Conservation (phyloP, 2,113 vertebrate genomes). For the Baryphthengus martii region DNA sequence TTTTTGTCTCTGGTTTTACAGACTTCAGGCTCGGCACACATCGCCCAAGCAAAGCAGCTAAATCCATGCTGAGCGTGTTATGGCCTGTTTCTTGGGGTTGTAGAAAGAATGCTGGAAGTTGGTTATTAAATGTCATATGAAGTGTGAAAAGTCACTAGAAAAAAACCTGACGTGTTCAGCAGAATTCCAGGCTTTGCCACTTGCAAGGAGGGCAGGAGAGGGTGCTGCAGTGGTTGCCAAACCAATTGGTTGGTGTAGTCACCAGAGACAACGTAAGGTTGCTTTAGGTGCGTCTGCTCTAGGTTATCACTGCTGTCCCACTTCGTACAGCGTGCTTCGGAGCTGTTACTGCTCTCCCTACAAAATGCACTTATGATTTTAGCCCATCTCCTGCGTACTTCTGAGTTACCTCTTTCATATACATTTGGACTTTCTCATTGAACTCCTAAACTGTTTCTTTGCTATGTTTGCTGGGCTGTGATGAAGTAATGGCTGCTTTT, state of each 20-base stretch:
- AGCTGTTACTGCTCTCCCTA: background rate
- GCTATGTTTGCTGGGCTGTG: background rate
- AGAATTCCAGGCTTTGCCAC: background rate
- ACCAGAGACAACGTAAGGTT: background rate
- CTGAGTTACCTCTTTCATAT: background rate
- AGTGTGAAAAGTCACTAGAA: background rate
- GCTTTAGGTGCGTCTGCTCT: background rate
- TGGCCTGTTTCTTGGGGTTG: background rate
- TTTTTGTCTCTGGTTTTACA: background rate
- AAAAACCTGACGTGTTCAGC: background rate
- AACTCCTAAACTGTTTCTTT: background rate
- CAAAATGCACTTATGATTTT: background rate
- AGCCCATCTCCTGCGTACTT: background rate
- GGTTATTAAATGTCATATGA: background rate
- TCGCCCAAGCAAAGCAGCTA: background rate
- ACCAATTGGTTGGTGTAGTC: background rate
- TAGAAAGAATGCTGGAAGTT: background rate
- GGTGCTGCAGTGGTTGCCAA: background rate
- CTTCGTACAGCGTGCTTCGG: background rate
- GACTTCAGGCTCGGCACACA: background rate
- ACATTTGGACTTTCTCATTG: background rate
- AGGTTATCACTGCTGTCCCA: background rate
- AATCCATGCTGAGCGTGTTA: background rate
- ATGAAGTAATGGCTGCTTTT: background rate
- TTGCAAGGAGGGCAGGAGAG: background rate